A percentile compares a stretch with the other conserved stretches of the same genome.
Evolutionary conservation across 2,797 vertebrate species (phyloP).

Genomic region (Coregonus ussuriensis): DNA sequence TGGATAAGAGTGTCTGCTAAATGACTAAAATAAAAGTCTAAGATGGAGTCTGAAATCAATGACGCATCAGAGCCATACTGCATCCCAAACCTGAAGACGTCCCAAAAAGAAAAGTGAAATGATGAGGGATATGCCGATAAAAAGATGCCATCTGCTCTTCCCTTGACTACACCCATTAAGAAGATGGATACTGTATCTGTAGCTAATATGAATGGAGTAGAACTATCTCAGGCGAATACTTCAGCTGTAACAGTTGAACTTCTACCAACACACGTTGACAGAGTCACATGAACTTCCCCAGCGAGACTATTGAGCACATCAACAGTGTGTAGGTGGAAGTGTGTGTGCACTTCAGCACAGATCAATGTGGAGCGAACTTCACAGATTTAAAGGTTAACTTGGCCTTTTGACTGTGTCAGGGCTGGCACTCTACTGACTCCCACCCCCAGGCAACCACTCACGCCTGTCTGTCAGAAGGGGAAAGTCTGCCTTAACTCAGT

Average conservation of each 20-base stretch:
- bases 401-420: conserved; percentile 14
- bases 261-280: conserved; percentile 47
- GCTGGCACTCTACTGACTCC: background rate
- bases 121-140: conserved; percentile 62
- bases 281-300: conserved; percentile 38
- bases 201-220: conserved; percentile 27
- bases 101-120: conserved; percentile 58
- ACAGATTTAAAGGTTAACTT: conserved; percentile 24
- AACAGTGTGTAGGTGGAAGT: background rate
- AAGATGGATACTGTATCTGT: conserved; percentile 48
- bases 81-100: conserved; percentile 47
- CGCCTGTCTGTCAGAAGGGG: background rate
- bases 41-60: conserved; percentile 26
- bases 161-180: conserved; percentile 52
- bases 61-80: conserved; percentile 46
- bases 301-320: conserved; percentile 34
- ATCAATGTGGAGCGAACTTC: conserved; percentile 4
- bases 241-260: conserved; percentile 35
- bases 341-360: background rate
- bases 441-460: background rate
- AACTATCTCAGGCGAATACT: conserved; percentile 20
- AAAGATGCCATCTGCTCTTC: conserved; percentile 66
- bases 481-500: background rate
- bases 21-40: conserved; percentile 38
- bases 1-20: too few relatives aligned